Conservation (phyloP, 1,140 invertebrate genomes). For the Pseudomyrmex pallidus region DNA sequence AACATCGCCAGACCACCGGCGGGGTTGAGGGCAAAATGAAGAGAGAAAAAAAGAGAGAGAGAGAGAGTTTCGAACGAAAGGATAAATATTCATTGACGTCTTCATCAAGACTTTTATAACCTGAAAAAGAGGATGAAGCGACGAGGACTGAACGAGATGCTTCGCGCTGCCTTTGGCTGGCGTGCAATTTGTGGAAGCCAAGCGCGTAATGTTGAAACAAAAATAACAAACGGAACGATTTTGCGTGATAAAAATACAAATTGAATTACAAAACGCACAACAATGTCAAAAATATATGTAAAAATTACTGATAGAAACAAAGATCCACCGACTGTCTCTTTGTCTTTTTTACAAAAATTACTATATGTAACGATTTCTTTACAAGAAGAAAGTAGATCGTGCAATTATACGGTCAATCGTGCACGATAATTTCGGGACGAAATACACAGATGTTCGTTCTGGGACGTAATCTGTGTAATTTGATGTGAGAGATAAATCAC, state of each 20-base stretch:
- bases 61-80: constrained; percentile 68
- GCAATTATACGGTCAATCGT: constrained; percentile 25
- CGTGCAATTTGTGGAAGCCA: neutral
- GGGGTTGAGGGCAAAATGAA: constrained; percentile 65
- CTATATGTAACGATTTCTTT: neutral
- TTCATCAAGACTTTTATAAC: constrained; percentile 83
- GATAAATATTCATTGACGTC: constrained; percentile 85
- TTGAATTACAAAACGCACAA: constrained; percentile 4
- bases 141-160: constrained; percentile 16
- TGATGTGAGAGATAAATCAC: constrained; percentile 41
- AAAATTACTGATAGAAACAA: neutral
- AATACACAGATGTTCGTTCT: constrained; percentile 37
- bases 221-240: constrained; percentile 2
- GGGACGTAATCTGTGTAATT: constrained; percentile 44
- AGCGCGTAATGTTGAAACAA: neutral
- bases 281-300: neutral
- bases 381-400: neutral
- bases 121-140: constrained; percentile 60
- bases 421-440: constrained; percentile 19
- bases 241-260: neutral
- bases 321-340: constrained; percentile 1
- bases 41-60: too few species aligned
- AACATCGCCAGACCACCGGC: constrained; percentile 59
- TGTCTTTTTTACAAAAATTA: constrained; percentile 34
- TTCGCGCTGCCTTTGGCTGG: constrained; percentile 19